Percentiles rank a stretch among this genome's conserved stretches.
Conservation (phyloP, 2,888 invertebrate genomes). For the Seira musarum region DNA sequence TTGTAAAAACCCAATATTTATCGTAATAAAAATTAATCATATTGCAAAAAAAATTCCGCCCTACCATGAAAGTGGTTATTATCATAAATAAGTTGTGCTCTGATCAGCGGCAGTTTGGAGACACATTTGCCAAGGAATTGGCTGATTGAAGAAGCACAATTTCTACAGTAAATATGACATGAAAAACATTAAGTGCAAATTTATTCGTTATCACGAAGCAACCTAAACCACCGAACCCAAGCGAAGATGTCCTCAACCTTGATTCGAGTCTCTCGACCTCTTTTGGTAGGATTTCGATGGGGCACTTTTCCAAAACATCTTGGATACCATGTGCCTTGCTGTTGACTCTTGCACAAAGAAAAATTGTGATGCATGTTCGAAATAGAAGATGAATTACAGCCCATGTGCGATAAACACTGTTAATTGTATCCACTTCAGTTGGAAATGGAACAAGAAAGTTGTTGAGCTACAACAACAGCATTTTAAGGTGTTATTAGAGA, state of each 20-base stretch:
- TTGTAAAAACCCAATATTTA: no score
- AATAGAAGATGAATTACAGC: constrained; percentile 61
- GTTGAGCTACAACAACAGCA: constrained; percentile 34
- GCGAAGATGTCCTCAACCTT: constrained; percentile 37
- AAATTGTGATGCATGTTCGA: constrained; percentile 37
- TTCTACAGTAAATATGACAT: constrained; percentile 64
- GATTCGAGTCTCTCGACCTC: constrained; percentile 56
- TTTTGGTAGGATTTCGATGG: constrained; percentile 43
- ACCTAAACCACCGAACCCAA: constrained; percentile 59
- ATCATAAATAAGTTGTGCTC: no score
- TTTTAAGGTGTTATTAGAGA: no score
- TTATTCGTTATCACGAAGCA: constrained; percentile 62
- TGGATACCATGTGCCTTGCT: constrained; percentile 56
- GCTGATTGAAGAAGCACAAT: constrained; percentile 64
- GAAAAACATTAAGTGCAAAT: constrained; percentile 59
- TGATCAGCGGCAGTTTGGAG: no score
- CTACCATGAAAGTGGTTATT: no score
- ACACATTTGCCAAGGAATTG: no score
- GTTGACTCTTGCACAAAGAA: constrained; percentile 58
- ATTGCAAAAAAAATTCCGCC: no score
- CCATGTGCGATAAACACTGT: constrained; percentile 62
- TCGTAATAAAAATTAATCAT: no score
- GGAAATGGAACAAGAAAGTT: constrained; percentile 34
- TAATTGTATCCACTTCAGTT: constrained; percentile 30
- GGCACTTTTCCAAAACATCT: constrained; percentile 56